phyloP scores from a whole-genome alignment of 2,113 vertebrate species.

The Dunckerocampus dactyliophorus region DNA sequence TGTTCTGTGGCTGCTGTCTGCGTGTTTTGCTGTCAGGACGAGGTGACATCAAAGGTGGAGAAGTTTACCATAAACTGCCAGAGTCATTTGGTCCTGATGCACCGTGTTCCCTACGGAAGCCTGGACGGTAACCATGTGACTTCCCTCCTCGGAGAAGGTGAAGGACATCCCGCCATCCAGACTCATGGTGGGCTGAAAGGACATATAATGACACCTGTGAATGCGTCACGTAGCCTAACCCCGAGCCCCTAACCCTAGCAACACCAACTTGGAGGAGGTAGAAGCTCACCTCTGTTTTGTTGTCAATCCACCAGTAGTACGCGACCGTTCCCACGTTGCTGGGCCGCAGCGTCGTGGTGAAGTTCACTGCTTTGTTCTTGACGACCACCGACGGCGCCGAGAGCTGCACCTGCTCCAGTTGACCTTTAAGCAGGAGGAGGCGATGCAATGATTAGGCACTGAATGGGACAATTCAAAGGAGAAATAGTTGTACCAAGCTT shows the following conservation, averaged over 20 bases:
- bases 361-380: slow-evolving; percentile 87
- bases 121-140: slow-evolving; percentile 86
- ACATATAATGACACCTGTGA: slow-evolving; percentile 6
- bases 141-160: slow-evolving; percentile 83
- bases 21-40: background rate
- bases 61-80: slow-evolving; percentile 86
- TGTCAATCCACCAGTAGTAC: slow-evolving; percentile 93
- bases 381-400: slow-evolving; percentile 84
- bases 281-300: slow-evolving; percentile 83
- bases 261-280: background rate
- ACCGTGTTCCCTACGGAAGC: slow-evolving; percentile 83
- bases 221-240: slow-evolving; percentile 20
- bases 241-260: background rate
- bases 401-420: slow-evolving; percentile 84
- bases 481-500: background rate
- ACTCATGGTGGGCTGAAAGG: slow-evolving; percentile 81
- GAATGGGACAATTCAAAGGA: background rate
- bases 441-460: slow-evolving; percentile 1
- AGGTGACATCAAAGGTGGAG: background rate
- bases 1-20: no score
- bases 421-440: slow-evolving; percentile 68
- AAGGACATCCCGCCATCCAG: slow-evolving; percentile 83
- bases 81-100: slow-evolving; percentile 85
- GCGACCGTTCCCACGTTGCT: slow-evolving; percentile 85
- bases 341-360: slow-evolving; percentile 81